Conservation (phyloP, 2,888 invertebrate genomes). For the Epirrhoe alternata region DNA sequence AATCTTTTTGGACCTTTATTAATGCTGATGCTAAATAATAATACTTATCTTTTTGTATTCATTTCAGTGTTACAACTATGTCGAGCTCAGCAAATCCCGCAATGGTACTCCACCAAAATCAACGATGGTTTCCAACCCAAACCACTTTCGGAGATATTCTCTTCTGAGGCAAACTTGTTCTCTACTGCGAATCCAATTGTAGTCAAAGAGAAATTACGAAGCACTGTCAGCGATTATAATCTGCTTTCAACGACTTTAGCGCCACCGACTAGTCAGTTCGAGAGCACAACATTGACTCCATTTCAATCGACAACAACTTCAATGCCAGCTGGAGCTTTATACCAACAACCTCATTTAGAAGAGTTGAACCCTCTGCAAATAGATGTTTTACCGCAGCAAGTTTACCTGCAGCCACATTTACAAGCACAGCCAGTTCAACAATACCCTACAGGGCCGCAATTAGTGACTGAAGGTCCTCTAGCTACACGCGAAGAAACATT, state of each 20-base stretch:
- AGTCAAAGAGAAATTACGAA: constrained; percentile 40
- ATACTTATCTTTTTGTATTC: neutral
- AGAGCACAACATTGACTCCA: constrained; percentile 14
- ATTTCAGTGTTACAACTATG: constrained; percentile 79
- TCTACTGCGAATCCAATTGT: constrained; percentile 64
- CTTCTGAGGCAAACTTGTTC: constrained; percentile 60
- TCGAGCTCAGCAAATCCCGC: constrained; percentile 67
- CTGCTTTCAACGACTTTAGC: constrained; percentile 48
- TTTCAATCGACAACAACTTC: constrained; percentile 32
- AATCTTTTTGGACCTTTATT: too few relatives aligned
- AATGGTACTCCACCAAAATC: constrained; percentile 78
- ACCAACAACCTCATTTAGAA: constrained; percentile 17
- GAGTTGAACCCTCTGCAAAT: constrained; percentile 18
- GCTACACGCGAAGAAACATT: constrained; percentile 10
- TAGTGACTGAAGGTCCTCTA: constrained; percentile 22
- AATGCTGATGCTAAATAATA: neutral
- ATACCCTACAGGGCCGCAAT: constrained; percentile 7
- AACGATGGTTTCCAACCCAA: constrained; percentile 73
- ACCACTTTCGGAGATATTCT: constrained; percentile 73
- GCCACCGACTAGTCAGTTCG: constrained; percentile 37
- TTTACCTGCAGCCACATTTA: constrained; percentile 18
- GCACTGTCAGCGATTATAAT: constrained; percentile 36
- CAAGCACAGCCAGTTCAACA: constrained; percentile 18
- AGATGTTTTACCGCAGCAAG: constrained; percentile 21
- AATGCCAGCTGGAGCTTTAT: constrained; percentile 34